A percentile compares a stretch with the other conserved stretches of the same genome.
Conservation (phyloP, 2,888 invertebrate genomes). For the Physocephala rufipes region DNA sequence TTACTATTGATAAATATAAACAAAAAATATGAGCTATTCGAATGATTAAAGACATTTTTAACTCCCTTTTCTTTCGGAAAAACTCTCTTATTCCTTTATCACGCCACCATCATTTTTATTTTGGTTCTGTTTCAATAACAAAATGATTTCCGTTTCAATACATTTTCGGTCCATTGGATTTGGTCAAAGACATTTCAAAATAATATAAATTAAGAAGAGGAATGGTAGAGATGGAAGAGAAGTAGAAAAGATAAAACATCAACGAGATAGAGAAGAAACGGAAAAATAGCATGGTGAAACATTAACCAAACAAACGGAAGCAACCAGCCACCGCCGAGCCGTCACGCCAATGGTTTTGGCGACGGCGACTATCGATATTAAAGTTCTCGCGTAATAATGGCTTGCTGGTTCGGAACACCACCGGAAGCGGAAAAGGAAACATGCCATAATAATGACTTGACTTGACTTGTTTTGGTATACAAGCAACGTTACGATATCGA, state of each 20-base stretch:
- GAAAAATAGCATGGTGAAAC: constrained; percentile 4
- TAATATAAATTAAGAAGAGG: no score
- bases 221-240: neutral
- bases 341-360: constrained; percentile 17
- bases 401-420: constrained; percentile 38
- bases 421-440: constrained; percentile 47
- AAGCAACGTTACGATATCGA: neutral
- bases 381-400: constrained; percentile 7
- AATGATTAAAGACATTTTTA: no score
- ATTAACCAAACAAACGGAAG: constrained; percentile 22
- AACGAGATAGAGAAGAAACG: neutral
- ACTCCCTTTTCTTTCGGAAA: no score
- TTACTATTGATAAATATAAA: no score
- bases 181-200: constrained; percentile 13
- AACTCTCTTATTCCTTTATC: no score
- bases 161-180: constrained; percentile 22
- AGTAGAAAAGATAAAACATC: neutral
- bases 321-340: constrained; percentile 15
- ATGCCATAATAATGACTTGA: constrained; percentile 46
- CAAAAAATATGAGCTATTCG: no score
- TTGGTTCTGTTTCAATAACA: no score
- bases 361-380: neutral
- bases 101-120: no score
- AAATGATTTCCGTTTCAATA: constrained; percentile 28
- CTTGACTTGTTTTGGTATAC: constrained; percentile 37